Base-by-base conservation (phyloP, 2,113 vertebrate genomes). In the Tachysurus fulvidraco region DNA sequence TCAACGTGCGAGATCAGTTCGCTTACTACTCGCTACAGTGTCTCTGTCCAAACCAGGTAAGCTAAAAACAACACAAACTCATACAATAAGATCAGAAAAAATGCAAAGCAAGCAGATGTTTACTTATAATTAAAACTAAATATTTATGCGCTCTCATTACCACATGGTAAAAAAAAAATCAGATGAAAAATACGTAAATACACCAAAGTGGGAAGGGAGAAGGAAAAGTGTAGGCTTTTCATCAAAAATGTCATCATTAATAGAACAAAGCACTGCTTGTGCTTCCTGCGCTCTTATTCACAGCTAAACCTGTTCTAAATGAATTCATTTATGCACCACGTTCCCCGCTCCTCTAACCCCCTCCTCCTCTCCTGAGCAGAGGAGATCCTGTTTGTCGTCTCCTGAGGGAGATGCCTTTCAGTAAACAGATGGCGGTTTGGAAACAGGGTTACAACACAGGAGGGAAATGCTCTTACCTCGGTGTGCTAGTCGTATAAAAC, bases 31-130 rank as follows among this genome's bases (percentile, higher is more conserved):
- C 98, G 0, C 95, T 99, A 85, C 98, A 99, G 95, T 99, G 98
- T 95, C 97, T 99, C 91, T 99, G 98, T 91, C 98, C 98, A 16
- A 99, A 97, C 94, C 98, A 98, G 98, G 98, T 99, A 92, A 95
- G 97, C 85, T 65, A 13, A 71, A 4, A 52, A 19, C 36, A 50
- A 25, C 4, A n/a, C 46, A 69, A 71, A 81, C 10, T 14, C 28
- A 67, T 79, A 52, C 60, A 36, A 65, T 11, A 65, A 25, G 46
- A 77, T 60, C 23, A 76, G 65, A 69, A 44, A 41, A 54, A 23
- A 50, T 50, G 0, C 41, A 21, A 80, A 78, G 1, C 6, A 65
- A 85, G 23, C 41, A 78, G 59, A 55, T 67, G 52, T 41, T 36
- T 44, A 25, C 59, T 62, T 79, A 67, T 67, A 54, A 67, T 79